A percentile compares a stretch with the other conserved stretches of the same genome.
These are phyloP conservation scores for Pogonus chalceus DNA, from an alignment of 1,140 invertebrate species.

Conservation along the genomic window DNA sequence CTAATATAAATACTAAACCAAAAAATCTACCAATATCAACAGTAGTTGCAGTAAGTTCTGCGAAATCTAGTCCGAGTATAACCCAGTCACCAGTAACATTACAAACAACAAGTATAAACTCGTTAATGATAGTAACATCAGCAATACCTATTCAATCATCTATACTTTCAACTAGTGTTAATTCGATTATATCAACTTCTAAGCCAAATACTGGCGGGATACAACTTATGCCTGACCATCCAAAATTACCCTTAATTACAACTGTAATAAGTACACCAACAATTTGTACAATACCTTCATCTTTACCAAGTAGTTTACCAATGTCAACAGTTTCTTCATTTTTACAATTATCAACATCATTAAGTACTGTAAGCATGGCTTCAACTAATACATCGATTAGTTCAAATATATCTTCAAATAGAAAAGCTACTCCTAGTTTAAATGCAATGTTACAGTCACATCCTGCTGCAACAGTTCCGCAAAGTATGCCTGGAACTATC, in stretches of 20 bases:
- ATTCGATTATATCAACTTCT: constrained; percentile 23
- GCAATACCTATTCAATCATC: background rate
- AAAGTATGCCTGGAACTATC: constrained; percentile 29
- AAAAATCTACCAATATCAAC: constrained; percentile 14
- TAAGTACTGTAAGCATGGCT: constrained; percentile 1
- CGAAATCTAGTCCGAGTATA: background rate
- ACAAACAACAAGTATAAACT: constrained; percentile 4
- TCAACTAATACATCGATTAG: constrained; percentile 10
- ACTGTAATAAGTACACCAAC: constrained; percentile 12
- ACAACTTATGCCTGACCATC: constrained; percentile 23
- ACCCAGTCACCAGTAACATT: background rate
- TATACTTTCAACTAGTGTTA: constrained; percentile 30
- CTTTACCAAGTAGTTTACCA: background rate
- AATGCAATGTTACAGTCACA: constrained; percentile 34
- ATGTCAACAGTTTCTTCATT: background rate
- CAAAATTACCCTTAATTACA: constrained; percentile 22
- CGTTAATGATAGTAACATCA: background rate
- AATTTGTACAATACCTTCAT: constrained; percentile 12
- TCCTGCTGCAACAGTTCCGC: constrained; percentile 30
- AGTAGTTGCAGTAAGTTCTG: background rate
- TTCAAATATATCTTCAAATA: constrained; percentile 12
- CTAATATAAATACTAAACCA: constrained; percentile 20
- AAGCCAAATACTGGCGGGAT: constrained; percentile 13
- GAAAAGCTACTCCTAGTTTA: constrained; percentile 28
- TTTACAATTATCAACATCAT: background rate